Base-by-base conservation (phyloP, 1,140 invertebrate genomes). In the Megathymus violae region DNA sequence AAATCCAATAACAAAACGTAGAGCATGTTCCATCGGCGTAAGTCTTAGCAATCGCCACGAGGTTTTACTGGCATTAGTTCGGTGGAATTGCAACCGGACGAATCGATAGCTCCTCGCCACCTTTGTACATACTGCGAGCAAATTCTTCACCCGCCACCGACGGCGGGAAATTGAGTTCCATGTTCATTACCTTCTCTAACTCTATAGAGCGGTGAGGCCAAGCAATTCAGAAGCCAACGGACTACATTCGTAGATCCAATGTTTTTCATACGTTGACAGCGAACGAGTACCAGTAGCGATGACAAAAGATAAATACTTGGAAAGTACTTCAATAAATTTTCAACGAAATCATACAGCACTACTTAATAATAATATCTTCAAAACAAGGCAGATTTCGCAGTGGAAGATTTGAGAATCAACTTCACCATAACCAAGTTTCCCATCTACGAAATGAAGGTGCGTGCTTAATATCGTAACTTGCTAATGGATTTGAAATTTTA, bases 381-480 rank as follows among this genome's bases (percentile, higher is more conserved):
- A 15, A 5, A 52, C n/a, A n/a, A 19, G 34, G 17, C 14, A 31
- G 15, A 11, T 15, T 46, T 27, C 43, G 43, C 61, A 71, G 65
- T 64, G 58, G 69, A 50, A 65, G 67, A 65, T 78, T 78, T 74
- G 59, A 70, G 78, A 82, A 80, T 84, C 76, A 36, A 80, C 73
- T 81, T 85, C 75, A 74, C 75, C 79, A 82, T 76, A 69, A 84
- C 71, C 69, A 83, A 82, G 78, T 81, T 88, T 82, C 75, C 84
- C 86, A 89, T 89, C 84, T 86, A 79, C 82, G 74, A 83, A 86
- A 87, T 89, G 85, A 89, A 83, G 78, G 82, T 81, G 72, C 80
- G 69, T 78, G 70, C 77, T 80, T 84, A 84, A 85, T 84, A 84
- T 84, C 81, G 78, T 80, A 89, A 88, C 74, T 86, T 87, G 68